Base-by-base conservation (phyloP, 2,888 invertebrate species). In the Spodoptera picta region DNA sequence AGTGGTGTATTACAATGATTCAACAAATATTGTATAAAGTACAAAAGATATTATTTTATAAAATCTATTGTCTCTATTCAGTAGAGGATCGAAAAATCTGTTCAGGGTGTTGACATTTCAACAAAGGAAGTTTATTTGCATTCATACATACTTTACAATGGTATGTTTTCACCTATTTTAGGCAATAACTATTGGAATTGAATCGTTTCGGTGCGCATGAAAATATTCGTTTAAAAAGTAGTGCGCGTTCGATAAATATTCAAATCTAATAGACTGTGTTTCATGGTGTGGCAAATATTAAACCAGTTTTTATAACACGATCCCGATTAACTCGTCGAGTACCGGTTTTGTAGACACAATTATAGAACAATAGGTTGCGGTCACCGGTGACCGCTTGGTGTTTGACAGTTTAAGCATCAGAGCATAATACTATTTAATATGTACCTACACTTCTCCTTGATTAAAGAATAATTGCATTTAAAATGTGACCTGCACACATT, bases 51-150 rank as follows among this genome's bases (percentile, higher is more conserved):
- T 42, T 47, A 48, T 55, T 71, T 3, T 52, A 51, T 14, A 47
- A 55, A 71, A 52, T 55, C 36, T 41, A 24, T 56, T 46, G 42
- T 44, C 27, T 41, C 47, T 27, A 66, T 61, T 53, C 44, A 42
- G 43, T 44, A 53, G 10, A 46, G 49, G 36, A 69, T 44, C 44
- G 49, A n/a, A 53, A 66, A 70, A 60, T 52, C 56, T 51, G 61
- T 47, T 43, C 19, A 10, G 41, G 7, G 31, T 56, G 12, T 71
- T 65, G 4, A 60, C 27, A 56, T 47, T 49, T 7, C 4, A 50
- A 69, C 50, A 69, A 53, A 60, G 46, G 53, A 65, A 55, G 41
- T 44, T 44, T 48, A 19, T 55, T 44, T 44, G 69, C 65, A 51
- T 55, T 31, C 52, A 66, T 60, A 19, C 41, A 43, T 12, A 48